These are phyloP conservation scores for Poecilus cupreus DNA, from an alignment of 2,888 invertebrate species.

Conservation along the genomic window DNA sequence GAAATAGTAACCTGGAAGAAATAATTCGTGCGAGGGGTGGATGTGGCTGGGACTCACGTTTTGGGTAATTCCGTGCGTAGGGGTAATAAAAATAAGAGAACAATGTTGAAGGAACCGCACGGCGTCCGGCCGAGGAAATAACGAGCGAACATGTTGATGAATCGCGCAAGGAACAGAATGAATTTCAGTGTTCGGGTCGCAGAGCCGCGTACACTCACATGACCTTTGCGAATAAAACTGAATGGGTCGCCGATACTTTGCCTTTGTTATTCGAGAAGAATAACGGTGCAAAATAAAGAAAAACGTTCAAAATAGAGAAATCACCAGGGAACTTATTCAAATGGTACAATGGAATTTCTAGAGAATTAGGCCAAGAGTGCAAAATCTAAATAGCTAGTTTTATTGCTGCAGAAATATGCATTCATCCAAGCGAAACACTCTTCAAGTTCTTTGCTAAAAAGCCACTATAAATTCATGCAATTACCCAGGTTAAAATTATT, in stretches of 20 bases:
- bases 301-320: neutral
- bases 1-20: neutral
- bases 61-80: constrained; percentile 31
- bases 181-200: neutral
- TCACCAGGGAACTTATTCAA: too few species aligned
- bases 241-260: neutral
- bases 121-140: neutral
- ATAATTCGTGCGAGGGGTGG: neutral
- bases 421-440: too few species aligned
- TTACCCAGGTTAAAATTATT: too few species aligned
- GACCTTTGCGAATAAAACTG: constrained; percentile 10
- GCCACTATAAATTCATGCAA: too few species aligned
- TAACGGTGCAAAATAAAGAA: constrained; percentile 18
- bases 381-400: too few species aligned
- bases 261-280: constrained; percentile 18
- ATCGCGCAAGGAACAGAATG: constrained; percentile 17
- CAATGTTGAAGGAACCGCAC: neutral
- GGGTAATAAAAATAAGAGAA: constrained; percentile 29
- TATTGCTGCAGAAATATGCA: too few species aligned
- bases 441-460: too few species aligned
- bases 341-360: too few species aligned
- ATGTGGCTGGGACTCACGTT: neutral
- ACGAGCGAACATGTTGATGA: constrained; percentile 18
- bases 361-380: too few species aligned
- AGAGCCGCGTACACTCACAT: neutral